phyloP scores from a whole-genome alignment of 2,888 invertebrate genomes.

The Alitta virens region DNA sequence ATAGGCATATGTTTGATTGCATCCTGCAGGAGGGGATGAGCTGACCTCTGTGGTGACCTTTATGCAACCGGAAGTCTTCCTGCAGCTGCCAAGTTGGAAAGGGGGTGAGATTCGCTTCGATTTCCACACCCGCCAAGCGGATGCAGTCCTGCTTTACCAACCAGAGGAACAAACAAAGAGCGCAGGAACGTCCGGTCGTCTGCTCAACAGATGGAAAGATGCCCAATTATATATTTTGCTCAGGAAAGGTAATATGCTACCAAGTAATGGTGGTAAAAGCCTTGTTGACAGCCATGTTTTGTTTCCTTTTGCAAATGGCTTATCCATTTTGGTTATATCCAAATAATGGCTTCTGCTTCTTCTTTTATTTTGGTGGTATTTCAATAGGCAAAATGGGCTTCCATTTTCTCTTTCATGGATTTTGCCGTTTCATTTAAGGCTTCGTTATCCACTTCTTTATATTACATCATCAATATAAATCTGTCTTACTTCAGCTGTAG shows the following conservation, averaged over 20 bases:
- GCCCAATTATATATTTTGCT: not conserved
- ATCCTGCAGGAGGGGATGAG: slow-evolving; percentile 67
- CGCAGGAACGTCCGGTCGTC: not conserved
- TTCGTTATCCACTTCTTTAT: no score
- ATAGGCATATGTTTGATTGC: not conserved
- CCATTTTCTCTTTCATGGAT: no score
- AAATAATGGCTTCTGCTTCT: no score
- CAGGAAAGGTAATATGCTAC: not conserved
- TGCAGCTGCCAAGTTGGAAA: slow-evolving; percentile 90
- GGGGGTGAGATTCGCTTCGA: slow-evolving; percentile 90
- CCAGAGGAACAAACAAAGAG: slow-evolving; percentile 74
- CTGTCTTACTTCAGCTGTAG: no score
- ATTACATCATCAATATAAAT: no score
- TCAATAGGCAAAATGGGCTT: no score
- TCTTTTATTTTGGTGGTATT: no score
- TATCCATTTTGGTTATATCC: no score
- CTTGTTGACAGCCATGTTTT: no score
- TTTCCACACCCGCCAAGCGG: slow-evolving; percentile 86
- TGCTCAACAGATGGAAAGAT: not conserved
- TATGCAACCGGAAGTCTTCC: slow-evolving; percentile 86
- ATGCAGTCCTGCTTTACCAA: slow-evolving; percentile 85
- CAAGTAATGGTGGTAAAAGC: no score
- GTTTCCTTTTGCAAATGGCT: no score
- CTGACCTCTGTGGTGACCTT: slow-evolving; percentile 91
- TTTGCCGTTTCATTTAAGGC: no score